These are phyloP conservation scores for Lasius fuliginosus DNA, from an alignment of 2,888 invertebrate genomes.

Conservation along the genomic window DNA sequence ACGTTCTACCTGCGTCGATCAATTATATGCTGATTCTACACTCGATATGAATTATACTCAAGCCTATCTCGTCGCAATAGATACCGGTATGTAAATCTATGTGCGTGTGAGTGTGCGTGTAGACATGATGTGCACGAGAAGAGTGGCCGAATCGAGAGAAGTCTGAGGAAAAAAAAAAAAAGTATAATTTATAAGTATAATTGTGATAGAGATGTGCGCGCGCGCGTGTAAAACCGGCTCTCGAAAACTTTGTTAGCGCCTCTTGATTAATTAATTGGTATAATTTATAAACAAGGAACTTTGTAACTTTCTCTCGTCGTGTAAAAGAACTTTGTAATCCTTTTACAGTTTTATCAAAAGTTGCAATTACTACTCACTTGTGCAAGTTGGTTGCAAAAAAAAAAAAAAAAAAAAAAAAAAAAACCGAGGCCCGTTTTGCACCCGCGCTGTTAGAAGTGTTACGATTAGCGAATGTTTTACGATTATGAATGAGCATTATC, in stretches of 20 bases:
- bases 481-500: conserved; percentile 70
- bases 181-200: conserved; percentile 66
- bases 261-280: not conserved
- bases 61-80: conserved; percentile 62
- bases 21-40: conserved; percentile 63
- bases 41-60: conserved; percentile 52
- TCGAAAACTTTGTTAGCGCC: not conserved
- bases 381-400: conserved; percentile 8
- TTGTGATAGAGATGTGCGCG: conserved; percentile 71
- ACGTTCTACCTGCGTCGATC: conserved; percentile 62
- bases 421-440: conserved; percentile 51
- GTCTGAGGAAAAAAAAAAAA: conserved; percentile 55
- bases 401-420: not conserved
- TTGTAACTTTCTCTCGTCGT: not conserved
- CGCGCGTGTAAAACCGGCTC: conserved; percentile 55
- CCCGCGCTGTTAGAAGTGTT: conserved; percentile 58
- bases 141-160: conserved; percentile 63
- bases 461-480: conserved; percentile 70
- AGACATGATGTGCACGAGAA: conserved; percentile 29
- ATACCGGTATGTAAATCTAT: conserved; percentile 23
- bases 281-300: not conserved
- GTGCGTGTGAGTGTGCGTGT: conserved; percentile 18
- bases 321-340: not conserved
- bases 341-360: not conserved
- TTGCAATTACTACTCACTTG: not conserved